A percentile compares a stretch with the other conserved stretches of the same genome.
Conservation (phyloP, 2,888 invertebrate species). For the Volucella zonaria region DNA sequence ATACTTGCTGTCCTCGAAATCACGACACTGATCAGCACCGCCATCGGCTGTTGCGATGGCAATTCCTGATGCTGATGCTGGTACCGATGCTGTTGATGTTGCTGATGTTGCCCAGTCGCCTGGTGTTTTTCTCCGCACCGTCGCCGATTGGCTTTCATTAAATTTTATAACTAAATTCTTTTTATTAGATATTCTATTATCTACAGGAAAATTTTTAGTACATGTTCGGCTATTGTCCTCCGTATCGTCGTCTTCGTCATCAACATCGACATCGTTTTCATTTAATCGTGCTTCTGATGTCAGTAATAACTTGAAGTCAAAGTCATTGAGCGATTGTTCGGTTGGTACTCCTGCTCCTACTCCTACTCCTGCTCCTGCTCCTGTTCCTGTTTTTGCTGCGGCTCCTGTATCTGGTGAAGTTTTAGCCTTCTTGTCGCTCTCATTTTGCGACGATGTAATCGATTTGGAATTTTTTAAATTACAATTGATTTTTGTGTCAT, state of each 20-base stretch:
- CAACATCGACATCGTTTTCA: conserved; percentile 33
- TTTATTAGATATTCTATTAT: conserved; percentile 74
- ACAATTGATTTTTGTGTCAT: conserved; percentile 68
- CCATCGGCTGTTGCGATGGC: conserved; percentile 36
- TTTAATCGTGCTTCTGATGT: conserved; percentile 57
- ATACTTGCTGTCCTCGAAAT: conserved; percentile 59
- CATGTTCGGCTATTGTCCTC: conserved; percentile 72
- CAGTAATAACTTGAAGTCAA: conserved; percentile 46
- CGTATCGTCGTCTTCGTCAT: conserved; percentile 43
- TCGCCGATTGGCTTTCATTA: conserved; percentile 73
- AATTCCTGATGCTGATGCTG: conserved; percentile 1
- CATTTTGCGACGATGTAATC: conserved; percentile 51
- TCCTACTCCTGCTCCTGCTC: conserved; percentile 8
- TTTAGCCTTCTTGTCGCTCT: background rate
- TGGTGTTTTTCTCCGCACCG: conserved; percentile 65
- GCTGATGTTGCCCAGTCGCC: conserved; percentile 5
- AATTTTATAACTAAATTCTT: conserved; percentile 74
- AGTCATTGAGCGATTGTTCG: conserved; percentile 41
- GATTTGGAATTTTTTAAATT: conserved; percentile 72
- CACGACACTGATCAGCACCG: conserved; percentile 62
- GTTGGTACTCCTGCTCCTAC: conserved; percentile 25
- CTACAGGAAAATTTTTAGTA: conserved; percentile 73
- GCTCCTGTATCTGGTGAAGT: no score
- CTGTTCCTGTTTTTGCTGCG: conserved; percentile 10
- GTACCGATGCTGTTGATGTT: background rate